Conservation (phyloP, 2,888 invertebrate species). For the Cataglyphis altisquamis region DNA sequence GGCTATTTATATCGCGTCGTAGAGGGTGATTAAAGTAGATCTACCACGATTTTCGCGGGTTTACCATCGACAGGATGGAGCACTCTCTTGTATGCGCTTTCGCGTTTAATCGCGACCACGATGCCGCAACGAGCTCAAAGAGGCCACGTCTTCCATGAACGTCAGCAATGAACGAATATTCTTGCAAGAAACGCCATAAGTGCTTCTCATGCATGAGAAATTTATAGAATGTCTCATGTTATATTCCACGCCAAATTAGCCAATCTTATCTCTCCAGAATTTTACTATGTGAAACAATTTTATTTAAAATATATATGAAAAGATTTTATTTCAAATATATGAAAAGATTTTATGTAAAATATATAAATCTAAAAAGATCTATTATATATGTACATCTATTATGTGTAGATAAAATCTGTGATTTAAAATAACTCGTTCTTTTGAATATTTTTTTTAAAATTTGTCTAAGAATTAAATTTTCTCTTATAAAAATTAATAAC, state of each 20-base stretch:
- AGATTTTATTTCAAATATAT: too few species aligned
- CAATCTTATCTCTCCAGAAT: neutral
- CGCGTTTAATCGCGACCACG: slow-evolving; percentile 32
- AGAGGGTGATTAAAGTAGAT: slow-evolving; percentile 62
- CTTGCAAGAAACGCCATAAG: slow-evolving; percentile 34
- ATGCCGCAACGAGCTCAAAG: slow-evolving; percentile 16
- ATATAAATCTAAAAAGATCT: neutral
- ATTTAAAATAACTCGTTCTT: neutral
- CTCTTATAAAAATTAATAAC: neutral
- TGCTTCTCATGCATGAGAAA: slow-evolving; percentile 1
- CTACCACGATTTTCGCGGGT: slow-evolving; percentile 37
- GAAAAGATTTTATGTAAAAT: neutral
- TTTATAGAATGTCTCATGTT: slow-evolving; percentile 22
- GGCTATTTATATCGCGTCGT: slow-evolving; percentile 57
- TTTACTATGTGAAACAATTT: neutral
- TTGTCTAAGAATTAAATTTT: neutral
- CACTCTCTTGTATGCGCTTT: slow-evolving; percentile 31
- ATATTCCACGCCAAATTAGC: slow-evolving; percentile 2
- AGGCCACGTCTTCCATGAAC: slow-evolving; percentile 26
- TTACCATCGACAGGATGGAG: slow-evolving; percentile 18
- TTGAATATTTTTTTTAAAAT: neutral
- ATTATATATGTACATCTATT: neutral
- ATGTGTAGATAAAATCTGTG: too few species aligned
- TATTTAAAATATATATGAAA: neutral
- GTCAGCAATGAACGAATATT: slow-evolving; percentile 44